Conservation (phyloP, 1,140 invertebrate species). For the Lordiphosa clarofinis region DNA sequence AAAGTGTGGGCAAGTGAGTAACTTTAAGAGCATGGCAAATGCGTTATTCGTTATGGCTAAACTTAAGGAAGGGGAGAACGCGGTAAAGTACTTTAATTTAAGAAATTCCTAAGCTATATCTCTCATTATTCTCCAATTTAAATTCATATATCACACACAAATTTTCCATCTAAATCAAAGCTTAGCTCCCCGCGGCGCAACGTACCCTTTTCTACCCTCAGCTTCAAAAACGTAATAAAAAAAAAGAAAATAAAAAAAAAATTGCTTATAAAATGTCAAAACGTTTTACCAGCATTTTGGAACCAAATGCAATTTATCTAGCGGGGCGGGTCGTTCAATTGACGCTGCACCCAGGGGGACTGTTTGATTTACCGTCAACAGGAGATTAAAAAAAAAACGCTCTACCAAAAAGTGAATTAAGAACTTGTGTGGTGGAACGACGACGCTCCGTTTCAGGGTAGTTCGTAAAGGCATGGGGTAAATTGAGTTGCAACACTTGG, state of each 20-base stretch:
- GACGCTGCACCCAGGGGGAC: constrained; percentile 71
- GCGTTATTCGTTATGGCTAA: constrained; percentile 17
- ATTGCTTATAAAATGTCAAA: constrained; percentile 72
- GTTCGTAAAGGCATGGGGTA: constrained; percentile 22
- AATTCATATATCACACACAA: constrained; percentile 29
- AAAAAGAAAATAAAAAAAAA: constrained; percentile 11
- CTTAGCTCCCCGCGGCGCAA: constrained; percentile 40
- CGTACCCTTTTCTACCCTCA: constrained; percentile 47
- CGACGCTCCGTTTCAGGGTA: constrained; percentile 27
- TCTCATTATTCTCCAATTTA: constrained; percentile 27
- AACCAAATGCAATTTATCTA: constrained; percentile 68
- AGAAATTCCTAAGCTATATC: background rate
- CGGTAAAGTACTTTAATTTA: background rate
- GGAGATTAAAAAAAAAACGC: constrained; percentile 68
- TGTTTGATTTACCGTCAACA: constrained; percentile 77
- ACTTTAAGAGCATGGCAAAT: constrained; percentile 10
- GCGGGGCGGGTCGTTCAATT: constrained; percentile 48
- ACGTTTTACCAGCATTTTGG: constrained; percentile 55
- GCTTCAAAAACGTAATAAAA: constrained; percentile 49
- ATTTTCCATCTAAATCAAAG: constrained; percentile 64
- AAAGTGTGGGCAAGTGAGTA: constrained; percentile 17
- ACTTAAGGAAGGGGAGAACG: background rate
- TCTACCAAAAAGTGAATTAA: constrained; percentile 73
- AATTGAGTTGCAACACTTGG: constrained; percentile 77
- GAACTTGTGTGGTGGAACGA: constrained; percentile 73